Base-by-base conservation (phyloP, 2,888 invertebrate species). In the Brassicogethes aeneus region DNA sequence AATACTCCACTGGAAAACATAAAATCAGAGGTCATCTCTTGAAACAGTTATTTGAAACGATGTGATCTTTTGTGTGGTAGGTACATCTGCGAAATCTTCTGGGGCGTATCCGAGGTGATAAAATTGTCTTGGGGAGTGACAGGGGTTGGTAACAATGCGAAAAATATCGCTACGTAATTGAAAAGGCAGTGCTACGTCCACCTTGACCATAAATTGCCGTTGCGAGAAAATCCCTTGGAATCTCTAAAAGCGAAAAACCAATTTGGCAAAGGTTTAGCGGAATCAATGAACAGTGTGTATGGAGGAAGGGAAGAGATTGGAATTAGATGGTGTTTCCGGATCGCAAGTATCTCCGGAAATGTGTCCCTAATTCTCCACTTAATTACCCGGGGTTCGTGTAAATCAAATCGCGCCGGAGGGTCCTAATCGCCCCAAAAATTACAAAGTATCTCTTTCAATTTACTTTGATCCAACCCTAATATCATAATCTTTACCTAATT, bases 311-410 rank as follows among this genome's bases (percentile, higher is more conserved):
- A 44, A 41, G 47, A 45, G 55, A 59, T 59, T 53, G 53, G 61
- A 59, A 61, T 61, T 64, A 62, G 60, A 64, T 62, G 57, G 57
- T 61, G 59, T 61, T 52, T 51, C 48, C 36, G 17, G 43, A 36
- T 15, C 17, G 40, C 35, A 44, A 40, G 46, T 51, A 50, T 50
- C 51, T 52, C 56, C 51, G 57, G 56, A 60, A 61, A 60, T 61
- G 60, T 56, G 55, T 40, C 51, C 56, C 54, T 59, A 59, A 57
- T 58, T 57, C 59, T 56, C 54, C 23, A 10, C 10, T 23, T 23
- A n/a, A n/a, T n/a, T n/a, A n/a, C n/a, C n/a, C 10, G 23, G 10
- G 23, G 5, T 10, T 23, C 23, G 23, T 10, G 23, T 23, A 23
- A 23, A 23, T 23, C 10, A 23, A 23, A 10, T 5, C 5, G 5